These are phyloP conservation scores for Marronus borbonicus DNA, from an alignment of 2,888 invertebrate genomes.

Conservation along the genomic window DNA sequence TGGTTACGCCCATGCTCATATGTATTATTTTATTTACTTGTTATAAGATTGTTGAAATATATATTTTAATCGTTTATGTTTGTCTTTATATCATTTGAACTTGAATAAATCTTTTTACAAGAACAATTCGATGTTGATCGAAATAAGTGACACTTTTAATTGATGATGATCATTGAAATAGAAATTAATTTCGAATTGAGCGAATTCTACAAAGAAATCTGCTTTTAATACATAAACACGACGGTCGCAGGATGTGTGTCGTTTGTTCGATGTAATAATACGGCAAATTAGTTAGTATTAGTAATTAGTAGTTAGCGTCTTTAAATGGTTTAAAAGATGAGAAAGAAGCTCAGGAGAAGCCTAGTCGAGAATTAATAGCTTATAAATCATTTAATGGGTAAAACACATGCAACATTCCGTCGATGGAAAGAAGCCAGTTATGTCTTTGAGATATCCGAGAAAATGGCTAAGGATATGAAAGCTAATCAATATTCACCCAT, in stretches of 20 bases:
- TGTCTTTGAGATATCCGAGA: slow-evolving; percentile 57
- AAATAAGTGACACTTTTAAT: too few species aligned
- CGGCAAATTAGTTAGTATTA: too few species aligned
- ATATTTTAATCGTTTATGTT: too few species aligned
- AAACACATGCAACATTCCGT: slow-evolving; percentile 84
- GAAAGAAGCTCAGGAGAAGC: slow-evolving; percentile 62
- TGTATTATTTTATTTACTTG: too few species aligned
- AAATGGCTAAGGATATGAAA: slow-evolving; percentile 56
- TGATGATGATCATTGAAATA: too few species aligned
- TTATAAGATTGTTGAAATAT: too few species aligned
- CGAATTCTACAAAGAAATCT: slow-evolving; percentile 93
- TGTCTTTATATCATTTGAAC: too few species aligned
- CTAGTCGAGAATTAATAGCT: slow-evolving; percentile 62
- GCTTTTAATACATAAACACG: slow-evolving; percentile 83
- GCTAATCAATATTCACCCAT: slow-evolving; percentile 61
- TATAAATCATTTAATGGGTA: slow-evolving; percentile 78
- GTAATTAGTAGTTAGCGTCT: slow-evolving; percentile 85
- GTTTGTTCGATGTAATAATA: slow-evolving; percentile 93
- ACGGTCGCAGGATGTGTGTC: slow-evolving; percentile 91
- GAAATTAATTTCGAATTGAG: slow-evolving; percentile 77
- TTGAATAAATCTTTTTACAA: too few species aligned
- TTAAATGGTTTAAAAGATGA: slow-evolving; percentile 70
- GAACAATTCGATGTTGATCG: too few species aligned
- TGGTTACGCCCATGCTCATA: too few species aligned
- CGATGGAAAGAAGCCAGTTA: slow-evolving; percentile 94